A percentile compares a stretch with the other conserved stretches of the same genome.
Evolutionary conservation across 2,797 vertebrate genomes (phyloP).

Genomic region (Poecilia wingei): DNA sequence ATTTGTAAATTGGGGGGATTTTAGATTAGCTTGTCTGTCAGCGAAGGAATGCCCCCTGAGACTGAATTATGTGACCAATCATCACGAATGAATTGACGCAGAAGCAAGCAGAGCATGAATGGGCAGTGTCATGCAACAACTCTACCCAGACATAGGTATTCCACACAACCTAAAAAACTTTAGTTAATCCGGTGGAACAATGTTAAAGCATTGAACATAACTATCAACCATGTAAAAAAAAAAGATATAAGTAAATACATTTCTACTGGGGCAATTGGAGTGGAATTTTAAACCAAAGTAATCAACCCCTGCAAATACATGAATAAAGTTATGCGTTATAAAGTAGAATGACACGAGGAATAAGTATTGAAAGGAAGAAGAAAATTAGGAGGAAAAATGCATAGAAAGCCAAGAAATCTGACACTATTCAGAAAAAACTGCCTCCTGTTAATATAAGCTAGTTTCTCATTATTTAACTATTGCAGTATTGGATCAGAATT

Average conservation of each 20-base stretch:
- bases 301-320: background rate
- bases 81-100: conserved; percentile 76
- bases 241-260: background rate
- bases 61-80: conserved; percentile 81
- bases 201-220: background rate
- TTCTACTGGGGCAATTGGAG: background rate
- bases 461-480: background rate
- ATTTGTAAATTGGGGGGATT: conserved; percentile 87
- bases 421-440: background rate
- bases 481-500: background rate
- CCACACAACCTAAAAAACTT: background rate
- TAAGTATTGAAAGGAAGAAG: background rate
- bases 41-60: conserved; percentile 81
- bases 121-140: conserved; percentile 52
- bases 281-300: background rate
- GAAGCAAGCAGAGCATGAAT: conserved; percentile 62
- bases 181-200: background rate
- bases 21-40: conserved; percentile 86
- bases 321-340: background rate
- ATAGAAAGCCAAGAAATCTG: background rate
- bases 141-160: conserved; percentile 53
- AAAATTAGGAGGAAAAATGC: background rate
- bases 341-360: background rate
- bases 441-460: background rate
- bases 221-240: background rate